Conservation (phyloP, 2,888 invertebrate genomes). For the Augiades crinisus region DNA sequence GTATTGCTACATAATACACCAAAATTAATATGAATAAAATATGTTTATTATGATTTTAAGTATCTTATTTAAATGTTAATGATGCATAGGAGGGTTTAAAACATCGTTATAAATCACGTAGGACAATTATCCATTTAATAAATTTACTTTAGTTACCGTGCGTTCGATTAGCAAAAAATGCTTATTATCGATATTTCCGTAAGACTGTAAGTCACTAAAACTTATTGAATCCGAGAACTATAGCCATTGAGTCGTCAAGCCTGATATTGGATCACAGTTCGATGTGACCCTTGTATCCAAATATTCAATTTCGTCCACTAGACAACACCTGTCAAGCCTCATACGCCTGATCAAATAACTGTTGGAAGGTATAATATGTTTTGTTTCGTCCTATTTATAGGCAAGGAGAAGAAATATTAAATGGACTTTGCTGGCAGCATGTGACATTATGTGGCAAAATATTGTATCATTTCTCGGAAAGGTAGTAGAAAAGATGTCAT, state of each 20-base stretch:
- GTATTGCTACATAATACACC: too few species aligned
- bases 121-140: too few species aligned
- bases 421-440: neutral
- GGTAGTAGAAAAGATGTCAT: too few species aligned
- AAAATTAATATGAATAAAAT: too few species aligned
- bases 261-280: conserved; percentile 15
- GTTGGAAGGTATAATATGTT: neutral
- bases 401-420: neutral
- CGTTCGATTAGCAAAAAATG: too few species aligned
- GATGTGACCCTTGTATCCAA: conserved; percentile 11
- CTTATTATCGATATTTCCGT: neutral
- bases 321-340: conserved; percentile 15
- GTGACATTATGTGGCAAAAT: neutral
- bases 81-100: too few species aligned
- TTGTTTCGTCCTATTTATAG: neutral
- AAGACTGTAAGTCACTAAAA: neutral
- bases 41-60: too few species aligned
- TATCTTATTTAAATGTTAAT: too few species aligned
- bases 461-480: neutral
- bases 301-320: conserved; percentile 17
- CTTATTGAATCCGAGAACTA: neutral
- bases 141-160: too few species aligned
- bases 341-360: conserved; percentile 13
- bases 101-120: too few species aligned
- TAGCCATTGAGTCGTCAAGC: neutral